Evolutionary conservation across 2,113 vertebrate species (phyloP).

Genomic region (Trematomus loennbergii): DNA sequence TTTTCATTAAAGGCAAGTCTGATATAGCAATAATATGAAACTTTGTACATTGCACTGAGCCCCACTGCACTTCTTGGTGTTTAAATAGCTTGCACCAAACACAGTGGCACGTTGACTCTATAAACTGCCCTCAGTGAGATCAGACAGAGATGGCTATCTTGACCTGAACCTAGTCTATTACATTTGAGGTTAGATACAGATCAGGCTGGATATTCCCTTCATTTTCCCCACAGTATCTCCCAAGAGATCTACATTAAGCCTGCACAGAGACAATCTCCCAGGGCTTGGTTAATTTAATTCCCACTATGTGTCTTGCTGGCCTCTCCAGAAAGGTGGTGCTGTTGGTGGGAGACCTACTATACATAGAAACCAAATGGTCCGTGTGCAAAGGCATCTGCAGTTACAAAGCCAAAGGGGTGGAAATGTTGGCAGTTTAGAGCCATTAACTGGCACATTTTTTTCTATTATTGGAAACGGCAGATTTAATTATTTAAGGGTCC

Average conservation of each 20-base stretch:
- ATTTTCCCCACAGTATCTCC: constrained; percentile 69
- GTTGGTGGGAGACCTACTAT: constrained; percentile 15
- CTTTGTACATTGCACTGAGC: neutral
- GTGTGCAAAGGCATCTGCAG: constrained; percentile 33
- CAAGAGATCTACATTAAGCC: constrained; percentile 68
- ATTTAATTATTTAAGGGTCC: constrained; percentile 52
- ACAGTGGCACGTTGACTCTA: constrained; percentile 22
- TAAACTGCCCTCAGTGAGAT: constrained; percentile 48
- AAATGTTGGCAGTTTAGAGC: constrained; percentile 53
- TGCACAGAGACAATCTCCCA: constrained; percentile 57
- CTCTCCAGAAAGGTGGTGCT: constrained; percentile 29
- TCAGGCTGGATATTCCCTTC: constrained; percentile 64
- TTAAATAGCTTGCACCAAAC: constrained; percentile 18
- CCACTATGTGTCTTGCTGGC: constrained; percentile 39
- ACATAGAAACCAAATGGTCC: constrained; percentile 54
- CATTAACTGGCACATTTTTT: constrained; percentile 35
- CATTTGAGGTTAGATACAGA: constrained; percentile 71
- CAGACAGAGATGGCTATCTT: constrained; percentile 64
- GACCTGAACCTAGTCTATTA: constrained; percentile 74
- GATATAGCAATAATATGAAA: neutral
- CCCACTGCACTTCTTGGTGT: constrained; percentile 1
- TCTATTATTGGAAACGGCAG: constrained; percentile 23
- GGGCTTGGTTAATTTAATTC: constrained; percentile 63
- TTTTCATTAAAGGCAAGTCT: neutral
- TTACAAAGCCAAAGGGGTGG: constrained; percentile 32